These are phyloP conservation scores for Epinotia bilunana DNA, from an alignment of 2,888 invertebrate genomes.

Conservation along the genomic window DNA sequence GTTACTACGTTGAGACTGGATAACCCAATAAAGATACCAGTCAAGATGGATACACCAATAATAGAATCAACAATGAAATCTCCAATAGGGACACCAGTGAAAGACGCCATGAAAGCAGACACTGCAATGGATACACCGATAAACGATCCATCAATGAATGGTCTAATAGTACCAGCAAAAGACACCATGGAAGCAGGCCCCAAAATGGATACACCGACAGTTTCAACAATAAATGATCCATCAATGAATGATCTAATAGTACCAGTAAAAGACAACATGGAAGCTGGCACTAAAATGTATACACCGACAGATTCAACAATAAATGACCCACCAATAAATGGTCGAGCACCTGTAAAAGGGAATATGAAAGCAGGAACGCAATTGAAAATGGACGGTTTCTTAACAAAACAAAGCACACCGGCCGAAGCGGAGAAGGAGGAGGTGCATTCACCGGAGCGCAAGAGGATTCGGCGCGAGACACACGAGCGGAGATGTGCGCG, in stretches of 20 bases:
- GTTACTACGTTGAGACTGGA: not conserved
- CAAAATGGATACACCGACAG: not conserved
- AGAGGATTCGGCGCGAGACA: not conserved
- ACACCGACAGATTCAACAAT: too few relatives aligned
- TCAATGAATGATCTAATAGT: not conserved
- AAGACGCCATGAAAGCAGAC: not conserved
- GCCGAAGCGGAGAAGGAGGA: not conserved
- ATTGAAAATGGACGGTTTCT: constrained; percentile 3
- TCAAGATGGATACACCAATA: not conserved
- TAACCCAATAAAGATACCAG: not conserved
- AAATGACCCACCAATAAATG: too few relatives aligned
- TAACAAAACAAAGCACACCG: not conserved
- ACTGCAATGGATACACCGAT: not conserved
- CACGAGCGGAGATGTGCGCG: not conserved
- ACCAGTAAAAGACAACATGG: not conserved
- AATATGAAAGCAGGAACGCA: not conserved
- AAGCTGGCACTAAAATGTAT: not conserved
- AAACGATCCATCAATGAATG: not conserved
- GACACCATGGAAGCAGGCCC: too few relatives aligned
- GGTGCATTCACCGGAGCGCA: not conserved
- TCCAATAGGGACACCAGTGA: not conserved
- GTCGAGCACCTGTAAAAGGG: not conserved
- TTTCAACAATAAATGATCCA: not conserved
- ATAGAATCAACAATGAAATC: not conserved
- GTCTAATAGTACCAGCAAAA: not conserved